Evolutionary conservation across 2,797 vertebrate genomes (phyloP), one percentile per base, ranked within the genome.

Genomic region (Enteromius argenteus): DNA sequence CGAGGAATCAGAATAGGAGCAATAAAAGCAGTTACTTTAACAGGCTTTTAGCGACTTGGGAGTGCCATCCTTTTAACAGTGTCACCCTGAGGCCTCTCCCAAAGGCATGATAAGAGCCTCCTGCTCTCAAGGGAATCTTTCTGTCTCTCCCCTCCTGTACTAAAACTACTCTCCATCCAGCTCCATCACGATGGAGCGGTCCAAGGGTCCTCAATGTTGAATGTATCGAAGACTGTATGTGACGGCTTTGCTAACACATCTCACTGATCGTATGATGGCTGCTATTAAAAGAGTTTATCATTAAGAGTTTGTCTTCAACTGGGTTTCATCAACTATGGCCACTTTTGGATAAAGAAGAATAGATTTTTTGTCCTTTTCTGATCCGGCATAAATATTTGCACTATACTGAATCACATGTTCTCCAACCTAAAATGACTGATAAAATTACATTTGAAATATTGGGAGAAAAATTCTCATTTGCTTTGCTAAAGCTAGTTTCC

Each of bases 31-130:
- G 68, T 32, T 71, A 19, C 83, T 67, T 72, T 71, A 80, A 60
- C 84, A 88, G 84, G 88, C 86, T 88, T 86, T 88, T 81, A 88
- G 83, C 86, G 46, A 79, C 85, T 60, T 58, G 78, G 69, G 53
- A 78, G 83, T 19, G 17, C 32, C 81, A 75, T 74, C 73, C 74
- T 86, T 75, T 84, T 84, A 85, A 75, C 85, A 81, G 51, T 49
- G 64, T 80, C 84, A 83, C 77, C 60, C 72, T 56, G 27, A 71
- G 49, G 71, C 62, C n/a, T 51, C 32, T 80, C 53, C 58, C 75
- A 75, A 66, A 75, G 49, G 84, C 46, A 66, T 5, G 67, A 46
- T 81, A 79, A 81, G 37, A 84, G 84, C 76, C 23, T 76, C 46
- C 56, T n/a, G 30, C n/a, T 78, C 67, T 51, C 42, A 30, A 51